These are phyloP conservation scores for Pherbina coryleti DNA, from an alignment of 2,888 invertebrate species.

Conservation along the genomic window DNA sequence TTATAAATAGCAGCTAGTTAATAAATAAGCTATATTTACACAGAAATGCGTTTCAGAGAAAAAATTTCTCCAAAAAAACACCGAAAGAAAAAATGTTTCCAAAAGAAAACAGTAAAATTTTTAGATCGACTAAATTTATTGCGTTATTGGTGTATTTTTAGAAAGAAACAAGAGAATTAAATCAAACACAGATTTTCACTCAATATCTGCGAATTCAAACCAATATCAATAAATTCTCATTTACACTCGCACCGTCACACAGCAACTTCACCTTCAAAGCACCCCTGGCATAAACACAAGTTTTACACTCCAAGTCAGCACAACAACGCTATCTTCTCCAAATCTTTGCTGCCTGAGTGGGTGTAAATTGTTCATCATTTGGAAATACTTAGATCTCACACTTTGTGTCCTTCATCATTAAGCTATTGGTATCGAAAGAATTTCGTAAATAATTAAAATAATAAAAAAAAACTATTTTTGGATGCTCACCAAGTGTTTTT, in stretches of 20 bases:
- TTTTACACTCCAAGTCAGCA: background rate
- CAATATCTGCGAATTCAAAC: background rate
- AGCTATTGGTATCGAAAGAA: too few relatives aligned
- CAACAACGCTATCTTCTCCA: background rate
- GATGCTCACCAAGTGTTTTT: too few relatives aligned
- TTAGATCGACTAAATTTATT: background rate
- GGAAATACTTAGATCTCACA: too few relatives aligned
- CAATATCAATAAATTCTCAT: background rate
- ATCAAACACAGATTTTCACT: background rate
- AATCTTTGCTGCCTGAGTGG: background rate
- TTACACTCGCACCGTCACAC: background rate
- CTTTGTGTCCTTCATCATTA: too few relatives aligned
- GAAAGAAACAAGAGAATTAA: background rate
- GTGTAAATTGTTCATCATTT: background rate
- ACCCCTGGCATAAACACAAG: background rate
- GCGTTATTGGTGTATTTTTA: background rate
- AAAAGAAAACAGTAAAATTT: background rate
- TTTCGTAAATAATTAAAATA: too few relatives aligned
- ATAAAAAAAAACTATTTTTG: too few relatives aligned
- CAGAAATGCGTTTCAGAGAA: slow-evolving; percentile 19
- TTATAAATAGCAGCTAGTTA: slow-evolving; percentile 18
- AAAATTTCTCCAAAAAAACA: background rate
- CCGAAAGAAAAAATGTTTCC: background rate
- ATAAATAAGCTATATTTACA: background rate
- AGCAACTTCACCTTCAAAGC: too few relatives aligned